These are phyloP conservation scores for Paragorgia papillata DNA, from an alignment of 92 coral and sea anemone genomes.

Conservation along the genomic window DNA sequence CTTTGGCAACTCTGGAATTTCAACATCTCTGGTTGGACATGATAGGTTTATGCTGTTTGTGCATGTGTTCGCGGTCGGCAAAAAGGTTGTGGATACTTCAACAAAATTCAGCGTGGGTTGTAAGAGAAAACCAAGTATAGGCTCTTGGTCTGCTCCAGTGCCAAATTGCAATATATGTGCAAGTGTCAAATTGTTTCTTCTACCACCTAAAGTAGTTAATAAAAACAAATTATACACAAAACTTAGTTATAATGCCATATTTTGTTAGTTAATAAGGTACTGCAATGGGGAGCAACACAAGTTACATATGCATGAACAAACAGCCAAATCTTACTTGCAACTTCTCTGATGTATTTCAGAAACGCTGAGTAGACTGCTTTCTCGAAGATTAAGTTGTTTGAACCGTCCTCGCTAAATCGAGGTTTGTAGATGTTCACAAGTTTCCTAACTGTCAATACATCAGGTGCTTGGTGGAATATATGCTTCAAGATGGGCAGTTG, in stretches of 20 bases:
- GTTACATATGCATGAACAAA: too few relatives aligned
- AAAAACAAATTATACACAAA: too few relatives aligned
- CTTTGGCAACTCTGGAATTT: conserved; percentile 37
- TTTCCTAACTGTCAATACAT: conserved; percentile 4
- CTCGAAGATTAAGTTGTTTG: too few relatives aligned
- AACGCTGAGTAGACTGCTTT: too few relatives aligned
- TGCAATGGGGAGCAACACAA: too few relatives aligned
- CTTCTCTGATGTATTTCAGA: too few relatives aligned
- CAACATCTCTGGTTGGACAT: conserved; percentile 24
- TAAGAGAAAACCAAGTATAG: conserved; percentile 38
- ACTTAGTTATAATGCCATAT: neutral
- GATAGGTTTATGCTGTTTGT: conserved; percentile 33
- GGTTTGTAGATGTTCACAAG: too few relatives aligned
- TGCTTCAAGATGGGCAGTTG: conserved; percentile 9
- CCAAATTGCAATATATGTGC: too few relatives aligned
- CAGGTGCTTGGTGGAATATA: conserved; percentile 9
- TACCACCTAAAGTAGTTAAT: conserved; percentile 37
- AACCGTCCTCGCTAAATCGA: too few relatives aligned
- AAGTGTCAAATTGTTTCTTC: conserved; percentile 35
- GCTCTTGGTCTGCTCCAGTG: conserved; percentile 37
- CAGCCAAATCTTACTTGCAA: too few relatives aligned
- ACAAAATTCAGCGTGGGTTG: conserved; percentile 43
- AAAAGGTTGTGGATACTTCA: conserved; percentile 39
- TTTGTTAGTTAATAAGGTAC: too few relatives aligned
- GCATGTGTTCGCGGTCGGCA: conserved; percentile 51